Conservation (phyloP, 2,888 invertebrate species). For the Smittia aterrima region DNA sequence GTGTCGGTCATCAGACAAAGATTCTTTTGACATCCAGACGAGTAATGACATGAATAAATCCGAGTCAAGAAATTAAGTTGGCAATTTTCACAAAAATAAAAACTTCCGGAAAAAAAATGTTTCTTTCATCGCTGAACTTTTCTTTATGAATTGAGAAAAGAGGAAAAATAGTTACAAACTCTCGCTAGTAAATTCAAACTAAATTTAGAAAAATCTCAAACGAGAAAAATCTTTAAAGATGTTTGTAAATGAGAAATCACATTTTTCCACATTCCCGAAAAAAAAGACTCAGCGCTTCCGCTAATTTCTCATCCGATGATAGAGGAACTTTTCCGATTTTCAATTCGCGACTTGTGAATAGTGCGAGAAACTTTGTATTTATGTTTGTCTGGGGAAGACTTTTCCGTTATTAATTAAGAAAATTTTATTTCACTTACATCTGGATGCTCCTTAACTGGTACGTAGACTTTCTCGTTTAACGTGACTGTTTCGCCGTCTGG, state of each 20-base stretch:
- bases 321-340: too few relatives aligned
- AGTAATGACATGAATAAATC: not conserved
- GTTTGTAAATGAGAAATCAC: not conserved
- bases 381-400: too few relatives aligned
- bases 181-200: not conserved
- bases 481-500: slow-evolving; percentile 87
- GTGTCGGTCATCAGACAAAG: not conserved
- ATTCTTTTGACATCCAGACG: too few relatives aligned
- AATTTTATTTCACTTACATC: slow-evolving; percentile 91
- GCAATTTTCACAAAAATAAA: too few relatives aligned
- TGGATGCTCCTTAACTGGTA: slow-evolving; percentile 99
- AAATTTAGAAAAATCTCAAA: not conserved
- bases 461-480: slow-evolving; percentile 98
- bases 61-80: not conserved
- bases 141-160: not conserved
- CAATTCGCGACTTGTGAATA: too few relatives aligned
- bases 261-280: too few relatives aligned
- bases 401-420: too few relatives aligned
- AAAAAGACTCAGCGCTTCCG: too few relatives aligned
- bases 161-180: not conserved
- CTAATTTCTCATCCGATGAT: too few relatives aligned
- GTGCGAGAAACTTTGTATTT: too few relatives aligned
- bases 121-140: too few relatives aligned
- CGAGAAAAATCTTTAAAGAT: not conserved
- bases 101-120: too few relatives aligned